These are phyloP conservation scores for Synchiropus splendidus DNA, from an alignment of 2,113 vertebrate genomes.

Conservation along the genomic window DNA sequence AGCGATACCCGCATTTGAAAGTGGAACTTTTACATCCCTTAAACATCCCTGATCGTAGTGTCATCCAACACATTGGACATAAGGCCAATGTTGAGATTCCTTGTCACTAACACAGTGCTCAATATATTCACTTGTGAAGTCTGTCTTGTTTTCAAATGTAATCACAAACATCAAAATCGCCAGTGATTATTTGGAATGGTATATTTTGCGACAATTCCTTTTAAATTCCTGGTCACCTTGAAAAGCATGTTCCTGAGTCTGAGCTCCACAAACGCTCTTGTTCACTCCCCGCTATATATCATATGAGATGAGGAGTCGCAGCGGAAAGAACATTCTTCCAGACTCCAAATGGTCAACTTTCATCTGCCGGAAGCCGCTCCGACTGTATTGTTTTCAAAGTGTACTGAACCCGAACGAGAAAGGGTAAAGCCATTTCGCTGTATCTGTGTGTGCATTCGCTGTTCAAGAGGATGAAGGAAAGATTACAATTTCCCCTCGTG, in stretches of 20 bases:
- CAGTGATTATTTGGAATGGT: slow-evolving; percentile 45
- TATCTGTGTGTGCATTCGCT: slow-evolving; percentile 55
- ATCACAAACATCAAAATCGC: slow-evolving; percentile 24
- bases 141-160: no score
- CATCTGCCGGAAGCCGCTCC: slow-evolving; percentile 43
- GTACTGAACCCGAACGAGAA: slow-evolving; percentile 63
- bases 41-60: no score
- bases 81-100: no score
- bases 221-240: slow-evolving; percentile 66
- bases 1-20: slow-evolving; percentile 15
- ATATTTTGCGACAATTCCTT: slow-evolving; percentile 51
- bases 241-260: slow-evolving; percentile 29
- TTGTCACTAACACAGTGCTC: no score
- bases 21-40: no score
- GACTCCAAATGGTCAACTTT: slow-evolving; percentile 64
- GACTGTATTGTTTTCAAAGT: slow-evolving; percentile 61
- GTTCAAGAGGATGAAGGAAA: slow-evolving; percentile 55
- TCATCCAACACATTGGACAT: no score
- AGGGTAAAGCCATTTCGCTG: slow-evolving; percentile 66
- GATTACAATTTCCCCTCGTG: slow-evolving; percentile 52
- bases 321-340: slow-evolving; percentile 50
- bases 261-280: slow-evolving; percentile 33
- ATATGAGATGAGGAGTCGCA: slow-evolving; percentile 31
- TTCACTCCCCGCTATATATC: slow-evolving; percentile 25
- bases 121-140: no score